Base-by-base conservation (phyloP, 2,888 invertebrate species). In the Brachyopa scutellaris region DNA sequence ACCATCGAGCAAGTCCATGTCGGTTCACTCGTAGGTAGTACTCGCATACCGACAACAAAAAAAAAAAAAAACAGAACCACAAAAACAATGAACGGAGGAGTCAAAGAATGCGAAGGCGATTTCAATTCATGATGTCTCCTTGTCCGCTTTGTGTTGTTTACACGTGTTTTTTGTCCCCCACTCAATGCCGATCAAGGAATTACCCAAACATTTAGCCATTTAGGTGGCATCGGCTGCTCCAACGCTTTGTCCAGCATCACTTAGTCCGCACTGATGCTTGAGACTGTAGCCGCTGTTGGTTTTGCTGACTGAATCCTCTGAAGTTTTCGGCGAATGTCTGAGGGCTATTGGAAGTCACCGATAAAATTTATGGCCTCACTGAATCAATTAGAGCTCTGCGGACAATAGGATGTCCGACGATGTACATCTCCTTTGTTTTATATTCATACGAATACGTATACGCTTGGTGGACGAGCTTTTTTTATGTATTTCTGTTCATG, bases 351-450 rank as follows among this genome's bases (percentile, higher is more conserved):
- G 59, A 72, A 67, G 77, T 77, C 77, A 40, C 70, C 82, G 82
- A 77, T 82, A 59, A 85, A 89, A 89, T 89, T 89, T 89, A 89
- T 89, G 86, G 87, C 88, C 84, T 85, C 85, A 85, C 87, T 88
- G 89, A 88, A 89, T 89, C 89, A 89, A 89, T 89, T 89, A 89
- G 90, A 89, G 87, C 86, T 82, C 64, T 51, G 53, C 66, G 82
- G 64, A 85, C 85, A 85, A 85, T 85, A 84, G 85, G 78, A 85
- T 85, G 82, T 85, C 84, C 74, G 78, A 76, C 80, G 55, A 64
- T 83, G 64, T 69, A 66, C 78, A 57, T 78, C 69, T 69, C 70
- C 76, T 84, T 84, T 84, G 79, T 84, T 76, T 77, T 73, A 69
- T 69, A 53, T n/a, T n/a, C 59, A 59, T 53, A 38, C 8, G 36